Evolutionary conservation across 2,797 vertebrate genomes (phyloP).

Genomic region (Sciurus vulgaris): DNA sequence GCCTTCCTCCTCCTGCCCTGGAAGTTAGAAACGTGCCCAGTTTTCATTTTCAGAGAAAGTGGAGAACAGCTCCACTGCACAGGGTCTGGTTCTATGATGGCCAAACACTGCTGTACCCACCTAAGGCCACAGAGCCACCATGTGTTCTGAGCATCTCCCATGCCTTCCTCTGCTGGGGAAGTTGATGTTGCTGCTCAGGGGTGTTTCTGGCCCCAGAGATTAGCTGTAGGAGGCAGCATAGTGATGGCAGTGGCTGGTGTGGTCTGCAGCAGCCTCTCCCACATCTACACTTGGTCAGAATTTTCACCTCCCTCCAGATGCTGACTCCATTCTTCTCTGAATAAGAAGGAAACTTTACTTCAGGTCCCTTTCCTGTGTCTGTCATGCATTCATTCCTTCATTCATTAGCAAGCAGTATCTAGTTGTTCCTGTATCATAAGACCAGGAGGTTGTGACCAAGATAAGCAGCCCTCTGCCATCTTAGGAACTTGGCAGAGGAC

Average conservation of each 20-base stretch:
- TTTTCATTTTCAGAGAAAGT: conserved; percentile 80
- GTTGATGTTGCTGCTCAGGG: background rate
- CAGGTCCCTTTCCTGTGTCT: background rate
- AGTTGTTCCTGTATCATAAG: background rate
- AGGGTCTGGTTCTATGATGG: background rate
- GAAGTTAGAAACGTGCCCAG: conserved; percentile 76
- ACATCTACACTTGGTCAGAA: background rate
- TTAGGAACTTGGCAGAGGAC: background rate
- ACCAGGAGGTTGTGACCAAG: background rate
- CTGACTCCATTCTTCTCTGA: background rate
- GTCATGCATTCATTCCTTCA: background rate
- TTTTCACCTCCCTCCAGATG: background rate
- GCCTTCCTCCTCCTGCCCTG: conserved; percentile 87
- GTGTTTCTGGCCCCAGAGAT: background rate
- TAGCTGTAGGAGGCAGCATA: background rate
- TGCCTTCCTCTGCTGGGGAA: fast-evolving
- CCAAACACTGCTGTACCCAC: too few species aligned
- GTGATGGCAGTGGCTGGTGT: background rate
- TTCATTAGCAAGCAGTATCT: background rate
- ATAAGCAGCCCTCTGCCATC: background rate
- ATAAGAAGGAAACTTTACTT: background rate
- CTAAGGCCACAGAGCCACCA: background rate
- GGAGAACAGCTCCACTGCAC: background rate
- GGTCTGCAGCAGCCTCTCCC: background rate
- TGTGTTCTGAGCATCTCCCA: background rate